These are phyloP conservation scores for Leontocebus nigricollis DNA, from an alignment of 2,797 vertebrate genomes.

Conservation along the genomic window DNA sequence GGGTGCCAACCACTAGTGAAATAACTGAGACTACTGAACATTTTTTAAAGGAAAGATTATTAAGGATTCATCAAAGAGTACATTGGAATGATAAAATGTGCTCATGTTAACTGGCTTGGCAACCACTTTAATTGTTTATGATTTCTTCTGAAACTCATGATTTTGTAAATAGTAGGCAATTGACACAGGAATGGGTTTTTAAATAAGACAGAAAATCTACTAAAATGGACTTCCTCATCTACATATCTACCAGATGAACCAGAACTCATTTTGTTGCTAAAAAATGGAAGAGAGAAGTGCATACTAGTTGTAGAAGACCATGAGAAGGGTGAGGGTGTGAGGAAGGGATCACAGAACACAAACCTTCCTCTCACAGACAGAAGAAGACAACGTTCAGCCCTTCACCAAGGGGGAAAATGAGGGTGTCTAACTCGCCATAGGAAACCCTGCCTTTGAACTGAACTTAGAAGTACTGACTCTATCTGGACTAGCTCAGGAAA, in stretches of 20 bases:
- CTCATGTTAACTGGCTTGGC: background rate
- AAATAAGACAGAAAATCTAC: background rate
- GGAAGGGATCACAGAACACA: accelerated
- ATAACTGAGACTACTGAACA: background rate
- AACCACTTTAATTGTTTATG: background rate
- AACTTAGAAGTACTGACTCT: background rate
- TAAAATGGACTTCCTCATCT: background rate
- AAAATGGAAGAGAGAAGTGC: accelerated
- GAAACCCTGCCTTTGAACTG: background rate
- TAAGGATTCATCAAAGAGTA: background rate
- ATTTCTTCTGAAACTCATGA: background rate
- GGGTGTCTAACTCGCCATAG: background rate
- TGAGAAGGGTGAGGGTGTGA: accelerated
- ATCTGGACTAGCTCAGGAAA: background rate
- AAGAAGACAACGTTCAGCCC: accelerated
- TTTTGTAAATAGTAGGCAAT: background rate
- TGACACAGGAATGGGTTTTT: background rate
- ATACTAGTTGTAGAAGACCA: background rate
- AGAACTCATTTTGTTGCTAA: background rate
- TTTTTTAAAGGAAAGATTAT: background rate
- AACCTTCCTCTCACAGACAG: background rate
- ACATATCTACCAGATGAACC: background rate
- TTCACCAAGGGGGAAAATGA: accelerated
- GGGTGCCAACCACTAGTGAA: background rate
- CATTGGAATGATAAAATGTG: background rate